Percentiles rank a stretch among this genome's conserved stretches.
These are phyloP conservation scores for Clarias platycephalus DNA, from an alignment of 2,797 vertebrate species.

Conservation along the genomic window DNA sequence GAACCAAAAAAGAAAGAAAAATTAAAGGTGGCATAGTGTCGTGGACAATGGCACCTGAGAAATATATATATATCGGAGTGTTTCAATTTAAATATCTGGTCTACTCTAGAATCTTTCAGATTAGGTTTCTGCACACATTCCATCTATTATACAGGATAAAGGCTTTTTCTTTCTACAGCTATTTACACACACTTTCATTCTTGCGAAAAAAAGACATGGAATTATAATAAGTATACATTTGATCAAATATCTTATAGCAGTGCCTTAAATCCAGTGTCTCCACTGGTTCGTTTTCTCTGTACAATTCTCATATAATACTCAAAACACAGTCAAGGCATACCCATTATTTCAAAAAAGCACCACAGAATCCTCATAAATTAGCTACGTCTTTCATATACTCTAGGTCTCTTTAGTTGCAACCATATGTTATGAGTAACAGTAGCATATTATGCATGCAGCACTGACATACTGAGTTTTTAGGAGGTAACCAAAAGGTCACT, in stretches of 20 bases:
- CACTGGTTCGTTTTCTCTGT: conserved; percentile 72
- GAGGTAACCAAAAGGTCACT: conserved; percentile 43
- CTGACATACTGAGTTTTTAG: conserved; percentile 53
- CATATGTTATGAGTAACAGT: conserved; percentile 36
- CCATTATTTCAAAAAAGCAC: conserved; percentile 74
- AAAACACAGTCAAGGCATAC: conserved; percentile 78
- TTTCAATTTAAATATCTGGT: conserved; percentile 65
- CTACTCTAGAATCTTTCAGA: conserved; percentile 61
- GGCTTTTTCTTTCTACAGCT: conserved; percentile 69
- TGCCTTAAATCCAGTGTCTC: conserved; percentile 78
- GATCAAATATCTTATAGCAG: conserved; percentile 80
- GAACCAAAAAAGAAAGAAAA: not conserved
- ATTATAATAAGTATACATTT: conserved; percentile 75
- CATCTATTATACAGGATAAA: conserved; percentile 42
- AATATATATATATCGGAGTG: conserved; percentile 41
- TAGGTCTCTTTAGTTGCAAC: conserved; percentile 35
- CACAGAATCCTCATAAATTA: conserved; percentile 63
- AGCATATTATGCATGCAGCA: conserved; percentile 72
- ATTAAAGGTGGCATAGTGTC: conserved; percentile 20
- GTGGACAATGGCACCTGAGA: conserved; percentile 34
- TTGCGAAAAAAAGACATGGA: conserved; percentile 75
- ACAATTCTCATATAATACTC: conserved; percentile 80
- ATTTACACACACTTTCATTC: conserved; percentile 78
- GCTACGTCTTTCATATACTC: conserved; percentile 34
- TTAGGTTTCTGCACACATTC: conserved; percentile 53